Evolutionary conservation across 2,113 vertebrate genomes (phyloP).

Genomic region (Mungos mungo): DNA sequence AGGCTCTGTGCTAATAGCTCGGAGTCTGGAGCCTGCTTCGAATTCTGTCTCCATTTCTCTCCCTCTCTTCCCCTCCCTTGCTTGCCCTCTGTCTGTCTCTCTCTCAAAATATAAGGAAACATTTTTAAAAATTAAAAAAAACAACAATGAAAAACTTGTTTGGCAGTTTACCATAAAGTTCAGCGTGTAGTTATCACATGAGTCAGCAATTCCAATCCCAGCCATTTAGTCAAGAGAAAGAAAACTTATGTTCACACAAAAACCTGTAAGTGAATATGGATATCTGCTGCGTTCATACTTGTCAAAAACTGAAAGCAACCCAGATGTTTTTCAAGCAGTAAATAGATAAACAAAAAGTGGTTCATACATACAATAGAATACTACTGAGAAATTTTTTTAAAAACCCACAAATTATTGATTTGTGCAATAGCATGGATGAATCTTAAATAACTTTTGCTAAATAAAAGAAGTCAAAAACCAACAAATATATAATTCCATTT

Average conservation of each 20-base stretch:
- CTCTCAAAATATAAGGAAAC: too few relatives aligned
- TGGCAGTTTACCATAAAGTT: neutral
- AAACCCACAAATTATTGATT: neutral
- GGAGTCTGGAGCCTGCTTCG: too few relatives aligned
- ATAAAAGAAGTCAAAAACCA: neutral
- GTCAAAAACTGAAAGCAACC: neutral
- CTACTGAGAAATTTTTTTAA: neutral
- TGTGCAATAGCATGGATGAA: neutral
- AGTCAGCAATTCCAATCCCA: neutral
- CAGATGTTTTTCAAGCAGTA: neutral
- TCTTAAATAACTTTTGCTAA: neutral
- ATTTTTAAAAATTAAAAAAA: too few relatives aligned
- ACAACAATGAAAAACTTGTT: neutral
- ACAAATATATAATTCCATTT: neutral
- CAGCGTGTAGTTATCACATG: neutral
- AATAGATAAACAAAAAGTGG: neutral
- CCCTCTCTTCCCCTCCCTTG: too few relatives aligned
- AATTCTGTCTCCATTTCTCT: too few relatives aligned
- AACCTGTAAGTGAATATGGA: neutral
- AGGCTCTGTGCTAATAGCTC: too few relatives aligned
- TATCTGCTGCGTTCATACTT: neutral
- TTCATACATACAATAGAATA: neutral
- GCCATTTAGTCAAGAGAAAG: neutral
- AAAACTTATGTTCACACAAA: neutral
- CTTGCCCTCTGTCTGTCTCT: too few relatives aligned